Evolutionary conservation across 1,140 invertebrate species (phyloP), one percentile per base, ranked within the genome.

Genomic region (Papilio dardanus): DNA sequence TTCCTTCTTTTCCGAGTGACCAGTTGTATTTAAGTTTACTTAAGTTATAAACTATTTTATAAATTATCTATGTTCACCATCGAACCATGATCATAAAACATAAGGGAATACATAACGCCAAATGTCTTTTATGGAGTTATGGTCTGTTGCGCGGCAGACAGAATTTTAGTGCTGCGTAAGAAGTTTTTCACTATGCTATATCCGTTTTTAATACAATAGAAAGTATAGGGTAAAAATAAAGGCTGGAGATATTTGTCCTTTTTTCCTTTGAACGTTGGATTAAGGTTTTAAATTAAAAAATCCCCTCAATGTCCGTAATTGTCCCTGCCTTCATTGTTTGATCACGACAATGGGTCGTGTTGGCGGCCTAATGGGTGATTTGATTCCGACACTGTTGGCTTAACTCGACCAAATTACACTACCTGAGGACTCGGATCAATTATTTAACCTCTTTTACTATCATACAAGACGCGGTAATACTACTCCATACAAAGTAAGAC

Each of bases 321-420:
- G 54, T 62, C 24, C 54, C 24, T 28, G 54, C 24, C 54, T 24
- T 62, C 54, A 62, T 30, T 62, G 54, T 62, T 62, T 62, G 54
- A 62, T 62, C 21, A 62, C 54, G 54, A 62, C 54, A 62, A 62
- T 62, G 54, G 54, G 54, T 62, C 54, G 54, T 62, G 50, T 54
- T 54, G 54, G 50, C 54, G 54, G 21, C 1, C 54, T 62, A 62
- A 62, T 62, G 54, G 54, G 54, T 62, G 54, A 62, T 62, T 62
- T 62, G 21, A 62, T 62, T 62, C 54, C 24, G 54, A 28, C 54
- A 62, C 54, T 62, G 54, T 62, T 62, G 12, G 54, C 24, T 62
- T 62, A 30, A 62, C 54, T 62, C 54, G 54, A 16, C 24, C n/a
- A 62, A 62, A 62, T 30, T 58, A 58, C 54, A 58, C 54, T 62